Percentiles rank a stretch among this genome's conserved stretches.
Conservation (phyloP, 2,888 invertebrate genomes). For the Apamea epomidion region DNA sequence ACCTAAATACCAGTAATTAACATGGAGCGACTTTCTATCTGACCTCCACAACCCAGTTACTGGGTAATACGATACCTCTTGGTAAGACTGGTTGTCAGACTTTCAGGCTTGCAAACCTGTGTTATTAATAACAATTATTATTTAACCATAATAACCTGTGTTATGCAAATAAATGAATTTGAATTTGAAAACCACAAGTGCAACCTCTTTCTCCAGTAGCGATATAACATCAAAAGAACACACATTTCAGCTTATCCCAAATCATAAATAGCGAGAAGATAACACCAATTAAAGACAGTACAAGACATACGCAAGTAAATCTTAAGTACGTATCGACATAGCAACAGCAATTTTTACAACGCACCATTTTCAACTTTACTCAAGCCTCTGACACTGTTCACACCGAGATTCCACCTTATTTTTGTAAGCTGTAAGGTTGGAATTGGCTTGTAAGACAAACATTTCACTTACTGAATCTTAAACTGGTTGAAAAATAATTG, state of each 20-base stretch:
- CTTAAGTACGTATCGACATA: conserved; percentile 60
- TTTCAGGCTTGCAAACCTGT: background rate
- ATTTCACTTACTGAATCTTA: conserved; percentile 69
- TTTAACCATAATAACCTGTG: background rate
- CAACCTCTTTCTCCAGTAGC: conserved; percentile 19
- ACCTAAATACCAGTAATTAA: background rate
- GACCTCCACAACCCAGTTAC: background rate
- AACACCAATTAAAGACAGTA: conserved; percentile 54
- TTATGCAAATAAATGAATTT: too few species aligned
- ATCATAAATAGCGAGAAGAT: conserved; percentile 59
- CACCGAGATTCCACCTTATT: conserved; percentile 63
- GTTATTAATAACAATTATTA: background rate
- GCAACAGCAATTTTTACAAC: conserved; percentile 68
- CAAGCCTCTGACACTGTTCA: conserved; percentile 73
- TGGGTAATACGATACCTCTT: background rate
- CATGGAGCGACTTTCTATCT: too few species aligned
- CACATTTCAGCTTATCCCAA: conserved; percentile 43
- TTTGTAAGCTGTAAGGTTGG: background rate
- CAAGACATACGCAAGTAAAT: conserved; percentile 58
- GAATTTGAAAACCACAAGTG: background rate
- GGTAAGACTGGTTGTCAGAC: background rate
- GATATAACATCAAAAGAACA: background rate
- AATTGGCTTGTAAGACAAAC: conserved; percentile 14
- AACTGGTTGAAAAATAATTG: conserved; percentile 78
- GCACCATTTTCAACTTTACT: conserved; percentile 78